These are phyloP conservation scores for Acanthurus lineatus DNA, from an alignment of 2,797 vertebrate genomes.

Conservation along the genomic window DNA sequence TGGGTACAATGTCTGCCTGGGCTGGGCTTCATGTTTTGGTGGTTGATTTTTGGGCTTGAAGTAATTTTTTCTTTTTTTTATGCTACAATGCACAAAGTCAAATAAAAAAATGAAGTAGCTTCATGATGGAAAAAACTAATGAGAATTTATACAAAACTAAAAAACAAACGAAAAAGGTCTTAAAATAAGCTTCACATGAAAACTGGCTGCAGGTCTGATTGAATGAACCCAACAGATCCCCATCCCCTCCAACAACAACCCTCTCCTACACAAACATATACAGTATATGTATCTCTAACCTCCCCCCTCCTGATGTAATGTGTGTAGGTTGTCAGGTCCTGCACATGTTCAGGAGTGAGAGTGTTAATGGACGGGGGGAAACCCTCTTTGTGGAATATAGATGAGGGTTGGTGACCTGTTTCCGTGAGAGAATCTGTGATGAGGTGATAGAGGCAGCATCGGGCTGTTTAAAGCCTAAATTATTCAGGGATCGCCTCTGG, in stretches of 20 bases:
- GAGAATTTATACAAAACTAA: slow-evolving; percentile 8
- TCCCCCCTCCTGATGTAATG: background rate
- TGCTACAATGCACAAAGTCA: slow-evolving; percentile 15
- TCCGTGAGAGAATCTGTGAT: slow-evolving; percentile 71
- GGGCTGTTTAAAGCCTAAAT: slow-evolving; percentile 58
- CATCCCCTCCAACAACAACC: slow-evolving; percentile 12
- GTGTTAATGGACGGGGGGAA: slow-evolving; percentile 64
- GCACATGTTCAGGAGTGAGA: slow-evolving; percentile 18
- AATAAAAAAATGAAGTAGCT: background rate
- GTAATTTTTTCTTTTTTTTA: background rate
- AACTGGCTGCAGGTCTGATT: background rate
- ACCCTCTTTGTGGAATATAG: slow-evolving; percentile 62
- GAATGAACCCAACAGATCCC: background rate
- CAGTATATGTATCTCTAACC: background rate
- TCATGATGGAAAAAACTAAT: background rate
- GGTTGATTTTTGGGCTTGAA: slow-evolving; percentile 14
- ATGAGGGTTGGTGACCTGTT: slow-evolving; percentile 66
- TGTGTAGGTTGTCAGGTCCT: slow-evolving; percentile 19
- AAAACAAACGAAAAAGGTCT: background rate
- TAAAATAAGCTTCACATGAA: background rate
- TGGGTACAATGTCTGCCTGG: slow-evolving; percentile 8
- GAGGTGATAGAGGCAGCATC: slow-evolving; percentile 52
- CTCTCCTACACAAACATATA: slow-evolving; percentile 21
- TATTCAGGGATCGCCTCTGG: slow-evolving; percentile 60
- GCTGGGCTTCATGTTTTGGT: slow-evolving; percentile 3